These are phyloP conservation scores for Ctenosaura bakeri DNA, from an alignment of 2,797 vertebrate species.

Conservation along the genomic window DNA sequence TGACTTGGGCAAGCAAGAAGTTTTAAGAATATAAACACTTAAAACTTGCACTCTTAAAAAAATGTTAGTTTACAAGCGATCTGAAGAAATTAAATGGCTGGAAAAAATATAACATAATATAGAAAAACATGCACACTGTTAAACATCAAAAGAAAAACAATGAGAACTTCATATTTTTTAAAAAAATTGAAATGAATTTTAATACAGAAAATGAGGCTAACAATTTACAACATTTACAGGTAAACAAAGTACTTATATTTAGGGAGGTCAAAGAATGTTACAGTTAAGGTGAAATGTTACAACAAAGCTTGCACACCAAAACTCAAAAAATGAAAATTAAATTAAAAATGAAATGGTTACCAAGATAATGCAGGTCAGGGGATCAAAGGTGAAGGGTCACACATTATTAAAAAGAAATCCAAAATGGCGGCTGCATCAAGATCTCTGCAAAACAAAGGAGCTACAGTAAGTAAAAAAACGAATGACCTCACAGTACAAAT, in stretches of 20 bases:
- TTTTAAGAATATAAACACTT: constrained; percentile 32
- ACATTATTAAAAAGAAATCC: constrained; percentile 99
- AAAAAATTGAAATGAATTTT: constrained; percentile 76
- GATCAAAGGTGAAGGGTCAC: constrained; percentile 99
- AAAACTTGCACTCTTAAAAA: constrained; percentile 58
- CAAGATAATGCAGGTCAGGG: constrained; percentile 99
- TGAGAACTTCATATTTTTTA: constrained; percentile 67
- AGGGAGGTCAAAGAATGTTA: constrained; percentile 78
- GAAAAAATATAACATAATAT: constrained; percentile 75
- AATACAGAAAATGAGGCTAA: constrained; percentile 81
- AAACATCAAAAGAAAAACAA: constrained; percentile 80
- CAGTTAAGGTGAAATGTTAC: constrained; percentile 84
- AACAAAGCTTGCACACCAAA: constrained; percentile 83
- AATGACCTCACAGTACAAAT: constrained; percentile 48
- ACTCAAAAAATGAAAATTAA: constrained; percentile 88
- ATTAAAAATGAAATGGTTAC: constrained; percentile 99
- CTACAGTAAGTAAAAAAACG: constrained; percentile 89
- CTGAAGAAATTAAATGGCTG: constrained; percentile 70
- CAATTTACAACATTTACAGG: constrained; percentile 73
- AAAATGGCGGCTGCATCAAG: constrained; percentile 94
- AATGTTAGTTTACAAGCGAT: constrained; percentile 76
- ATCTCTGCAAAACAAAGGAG: constrained; percentile 99
- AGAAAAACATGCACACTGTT: constrained; percentile 71
- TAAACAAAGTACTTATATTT: constrained; percentile 72
- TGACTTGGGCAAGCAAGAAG: constrained; percentile 26